Base-by-base conservation (phyloP, 2,888 invertebrate genomes). In the Lasioglossum calceatum region DNA sequence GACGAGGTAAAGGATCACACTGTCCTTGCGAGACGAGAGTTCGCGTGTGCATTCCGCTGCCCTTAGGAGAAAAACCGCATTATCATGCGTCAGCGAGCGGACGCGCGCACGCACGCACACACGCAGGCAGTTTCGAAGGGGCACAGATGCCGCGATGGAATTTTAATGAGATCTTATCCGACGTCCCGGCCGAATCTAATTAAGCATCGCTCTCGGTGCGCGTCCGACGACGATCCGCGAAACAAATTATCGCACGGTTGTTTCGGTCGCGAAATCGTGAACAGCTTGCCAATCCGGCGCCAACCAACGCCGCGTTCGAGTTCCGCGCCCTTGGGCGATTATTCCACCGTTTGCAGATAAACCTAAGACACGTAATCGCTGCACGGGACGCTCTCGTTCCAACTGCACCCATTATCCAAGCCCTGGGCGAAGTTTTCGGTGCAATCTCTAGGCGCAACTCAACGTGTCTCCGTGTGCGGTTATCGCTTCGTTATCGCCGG, bases 111-210 rank as follows among this genome's bases (percentile, higher is more conserved):
- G 47, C 14, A 5, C 47, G 16, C 47, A 16, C 16, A 47, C 47
- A 50, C 61, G 23, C 47, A n/a, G 32, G 7, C 16, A 14, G 77
- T 61, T 71, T 85, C 75, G 85, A 85, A 67, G 47, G 76, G 64
- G 44, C 76, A 70, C 86, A 70, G 86, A 86, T 81, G 86, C 81
- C 75, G 85, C 71, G 72, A 76, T 81, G 81, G 86, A 86, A 86
- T 86, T 86, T 86, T 86, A 86, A 86, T 85, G 81, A 86, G 86
- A 85, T 86, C 86, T 86, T 80, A 85, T 86, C 78, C 81, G 75
- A 58, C 72, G 72, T 79, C 78, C 54, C 72, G 64, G 76, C 36
- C 54, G 81, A 86, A 86, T 85, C 85, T 86, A 86, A 86, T 86
- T 81, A 81, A 86, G 54, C 81, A 77, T 78, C 74, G 64, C 27